These are phyloP conservation scores for Resseliella maxima DNA, from an alignment of 2,888 invertebrate genomes.

Conservation along the genomic window DNA sequence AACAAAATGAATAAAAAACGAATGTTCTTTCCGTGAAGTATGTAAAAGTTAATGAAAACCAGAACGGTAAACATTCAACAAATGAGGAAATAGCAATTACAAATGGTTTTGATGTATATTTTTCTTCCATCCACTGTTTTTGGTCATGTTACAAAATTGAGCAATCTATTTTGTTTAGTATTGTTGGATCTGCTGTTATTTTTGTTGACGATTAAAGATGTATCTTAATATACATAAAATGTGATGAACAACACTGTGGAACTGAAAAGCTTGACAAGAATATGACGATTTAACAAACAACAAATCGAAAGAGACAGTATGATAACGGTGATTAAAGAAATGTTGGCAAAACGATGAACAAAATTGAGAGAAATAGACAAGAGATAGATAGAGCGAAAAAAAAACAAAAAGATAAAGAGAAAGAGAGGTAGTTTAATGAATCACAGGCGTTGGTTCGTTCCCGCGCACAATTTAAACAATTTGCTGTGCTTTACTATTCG, in stretches of 20 bases:
- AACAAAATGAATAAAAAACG: not conserved
- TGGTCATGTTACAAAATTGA: constrained; percentile 41
- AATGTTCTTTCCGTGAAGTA: constrained; percentile 10
- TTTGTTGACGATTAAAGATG: not conserved
- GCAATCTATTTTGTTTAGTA: constrained; percentile 16
- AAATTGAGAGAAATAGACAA: not conserved
- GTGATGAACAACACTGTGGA: not conserved
- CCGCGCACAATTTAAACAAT: not conserved
- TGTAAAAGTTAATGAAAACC: constrained; percentile 48
- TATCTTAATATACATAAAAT: not conserved
- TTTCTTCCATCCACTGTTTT: constrained; percentile 11
- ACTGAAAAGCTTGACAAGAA: not conserved
- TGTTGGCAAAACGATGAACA: not conserved
- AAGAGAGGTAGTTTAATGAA: not conserved
- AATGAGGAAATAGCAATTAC: constrained; percentile 41
- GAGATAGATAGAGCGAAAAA: too few species aligned
- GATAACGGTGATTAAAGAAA: constrained; percentile 34
- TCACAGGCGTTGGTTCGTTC: not conserved
- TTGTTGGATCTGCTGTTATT: not conserved
- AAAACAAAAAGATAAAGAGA: not conserved
- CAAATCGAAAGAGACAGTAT: not conserved
- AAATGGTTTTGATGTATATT: constrained; percentile 21
- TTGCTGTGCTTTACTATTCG: constrained; percentile 29
- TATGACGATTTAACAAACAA: not conserved
- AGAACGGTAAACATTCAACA: constrained; percentile 43